These are phyloP conservation scores for Mastigias papua DNA, from an alignment of 30 jellyfish, hydroid and myxozoan species.

Conservation along the genomic window DNA sequence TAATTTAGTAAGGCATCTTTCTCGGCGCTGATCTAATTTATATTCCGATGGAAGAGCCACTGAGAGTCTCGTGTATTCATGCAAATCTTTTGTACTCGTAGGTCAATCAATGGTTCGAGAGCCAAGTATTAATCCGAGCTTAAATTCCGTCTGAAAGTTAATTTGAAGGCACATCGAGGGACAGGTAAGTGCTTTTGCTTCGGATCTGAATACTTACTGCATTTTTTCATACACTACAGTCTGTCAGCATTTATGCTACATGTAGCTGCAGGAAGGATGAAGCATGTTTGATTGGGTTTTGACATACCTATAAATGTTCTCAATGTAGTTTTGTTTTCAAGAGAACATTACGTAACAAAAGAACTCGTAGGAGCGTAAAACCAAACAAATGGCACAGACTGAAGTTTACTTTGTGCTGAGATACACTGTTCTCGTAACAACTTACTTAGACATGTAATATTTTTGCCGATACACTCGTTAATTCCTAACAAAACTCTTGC, in stretches of 20 bases:
- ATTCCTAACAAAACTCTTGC: no score
- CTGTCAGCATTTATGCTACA: neutral
- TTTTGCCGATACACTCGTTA: no score
- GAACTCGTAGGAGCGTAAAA: no score
- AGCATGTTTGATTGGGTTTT: no score
- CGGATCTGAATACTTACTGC: neutral
- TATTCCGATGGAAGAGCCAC: neutral
- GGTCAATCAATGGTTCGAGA: neutral
- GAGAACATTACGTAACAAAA: no score
- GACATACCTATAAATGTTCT: no score
- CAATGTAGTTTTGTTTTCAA: no score
- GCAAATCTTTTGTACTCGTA: neutral
- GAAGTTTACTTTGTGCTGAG: no score
- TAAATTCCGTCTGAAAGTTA: neutral
- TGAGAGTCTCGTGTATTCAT: conserved; percentile 8
- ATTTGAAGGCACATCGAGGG: neutral
- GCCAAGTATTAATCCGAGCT: neutral
- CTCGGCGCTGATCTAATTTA: conserved; percentile 1
- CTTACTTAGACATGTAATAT: no score
- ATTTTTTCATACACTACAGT: neutral
- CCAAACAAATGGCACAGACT: no score
- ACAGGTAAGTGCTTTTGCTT: neutral
- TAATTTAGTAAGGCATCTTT: neutral
- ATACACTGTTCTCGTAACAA: no score
- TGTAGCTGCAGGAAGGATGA: neutral